phyloP scores from a whole-genome alignment of 2,113 vertebrate species.

The Hepsetus odoe region DNA sequence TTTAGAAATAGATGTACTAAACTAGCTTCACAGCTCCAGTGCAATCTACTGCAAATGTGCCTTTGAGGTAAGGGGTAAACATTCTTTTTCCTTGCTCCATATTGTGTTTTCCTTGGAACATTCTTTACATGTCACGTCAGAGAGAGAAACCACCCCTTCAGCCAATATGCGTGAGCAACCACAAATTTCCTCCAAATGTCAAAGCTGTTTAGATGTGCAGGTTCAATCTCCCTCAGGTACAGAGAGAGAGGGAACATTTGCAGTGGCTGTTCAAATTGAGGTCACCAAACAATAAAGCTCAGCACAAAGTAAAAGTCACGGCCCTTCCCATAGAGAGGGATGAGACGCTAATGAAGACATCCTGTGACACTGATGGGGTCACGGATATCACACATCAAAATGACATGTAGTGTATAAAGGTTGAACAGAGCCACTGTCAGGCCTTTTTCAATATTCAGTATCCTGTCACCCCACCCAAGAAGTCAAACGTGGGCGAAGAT shows the following conservation, averaged over 20 bases:
- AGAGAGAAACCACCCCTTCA: background rate
- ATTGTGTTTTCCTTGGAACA: background rate
- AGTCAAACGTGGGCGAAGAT: background rate
- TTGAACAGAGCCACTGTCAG: background rate
- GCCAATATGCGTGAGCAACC: background rate
- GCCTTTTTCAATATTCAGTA: conserved; percentile 38
- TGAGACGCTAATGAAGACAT: conserved; percentile 45
- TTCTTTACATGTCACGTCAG: background rate
- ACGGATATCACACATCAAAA: conserved; percentile 25
- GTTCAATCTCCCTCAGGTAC: background rate
- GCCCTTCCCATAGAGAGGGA: conserved; percentile 10
- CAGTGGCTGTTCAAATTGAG: conserved; percentile 32
- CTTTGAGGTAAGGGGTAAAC: background rate
- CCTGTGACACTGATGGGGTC: conserved; percentile 13
- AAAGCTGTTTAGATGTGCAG: conserved; percentile 1
- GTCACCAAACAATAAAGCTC: conserved; percentile 46
- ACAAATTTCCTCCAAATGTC: conserved; percentile 10
- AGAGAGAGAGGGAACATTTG: conserved; percentile 9
- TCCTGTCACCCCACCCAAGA: background rate
- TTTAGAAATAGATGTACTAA: no score
- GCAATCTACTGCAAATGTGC: no score
- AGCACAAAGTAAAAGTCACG: conserved; percentile 36
- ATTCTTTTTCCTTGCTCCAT: no score
- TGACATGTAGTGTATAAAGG: conserved; percentile 12
- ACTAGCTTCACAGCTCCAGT: no score